A percentile compares a stretch with the other conserved stretches of the same genome.
Conservation (phyloP, 2,888 invertebrate species). For the Epinotia bilunana region DNA sequence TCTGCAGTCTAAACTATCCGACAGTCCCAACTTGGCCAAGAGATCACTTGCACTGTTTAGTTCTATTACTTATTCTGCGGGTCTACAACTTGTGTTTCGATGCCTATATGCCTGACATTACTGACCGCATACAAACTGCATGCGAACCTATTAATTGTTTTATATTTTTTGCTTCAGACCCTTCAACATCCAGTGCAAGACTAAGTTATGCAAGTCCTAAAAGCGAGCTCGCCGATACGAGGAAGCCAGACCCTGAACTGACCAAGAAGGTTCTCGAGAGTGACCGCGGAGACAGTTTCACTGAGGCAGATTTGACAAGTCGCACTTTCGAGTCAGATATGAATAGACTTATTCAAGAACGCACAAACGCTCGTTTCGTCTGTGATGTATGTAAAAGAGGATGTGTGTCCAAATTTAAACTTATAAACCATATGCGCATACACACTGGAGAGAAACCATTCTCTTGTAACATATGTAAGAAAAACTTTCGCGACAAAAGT, state of each 20-base stretch:
- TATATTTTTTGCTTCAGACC: not conserved
- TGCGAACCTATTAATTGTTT: not conserved
- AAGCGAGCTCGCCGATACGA: not conserved
- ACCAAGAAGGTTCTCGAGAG: not conserved
- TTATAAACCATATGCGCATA: not conserved
- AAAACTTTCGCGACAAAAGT: not conserved
- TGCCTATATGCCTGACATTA: no score
- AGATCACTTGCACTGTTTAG: no score
- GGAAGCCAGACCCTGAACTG: not conserved
- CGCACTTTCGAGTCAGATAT: no score
- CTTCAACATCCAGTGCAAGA: not conserved
- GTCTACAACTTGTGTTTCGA: no score
- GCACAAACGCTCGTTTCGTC: not conserved
- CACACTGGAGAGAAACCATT: not conserved
- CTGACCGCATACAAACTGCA: no score
- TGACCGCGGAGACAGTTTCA: not conserved
- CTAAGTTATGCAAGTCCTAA: not conserved
- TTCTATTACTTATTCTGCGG: no score
- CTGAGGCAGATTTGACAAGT: not conserved
- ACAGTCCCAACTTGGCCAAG: no score
- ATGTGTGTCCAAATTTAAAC: not conserved
- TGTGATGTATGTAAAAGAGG: not conserved
- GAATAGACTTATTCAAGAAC: not conserved
- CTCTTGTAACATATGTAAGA: not conserved
- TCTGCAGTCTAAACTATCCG: no score